Conservation (phyloP, 1,140 invertebrate species). For the Drosophila melanica region DNA sequence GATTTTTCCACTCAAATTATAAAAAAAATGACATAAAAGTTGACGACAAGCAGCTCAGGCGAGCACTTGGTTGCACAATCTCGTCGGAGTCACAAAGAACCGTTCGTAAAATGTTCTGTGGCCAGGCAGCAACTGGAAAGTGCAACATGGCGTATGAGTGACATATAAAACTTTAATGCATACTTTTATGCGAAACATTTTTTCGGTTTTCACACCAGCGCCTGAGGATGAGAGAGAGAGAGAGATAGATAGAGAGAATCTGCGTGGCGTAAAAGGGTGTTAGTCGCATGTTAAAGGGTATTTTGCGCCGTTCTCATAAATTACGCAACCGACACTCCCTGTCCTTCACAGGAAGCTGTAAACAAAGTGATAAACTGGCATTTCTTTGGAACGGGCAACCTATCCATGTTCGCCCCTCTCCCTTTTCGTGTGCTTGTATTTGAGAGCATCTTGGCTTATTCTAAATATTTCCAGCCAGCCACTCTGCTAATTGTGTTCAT, state of each 20-base stretch:
- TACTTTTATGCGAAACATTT: constrained; percentile 57
- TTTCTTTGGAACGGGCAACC: not conserved
- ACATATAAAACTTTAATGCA: constrained; percentile 72
- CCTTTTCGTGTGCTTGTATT: not conserved
- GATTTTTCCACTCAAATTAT: constrained; percentile 34
- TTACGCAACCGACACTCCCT: constrained; percentile 52
- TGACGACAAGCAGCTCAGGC: constrained; percentile 6
- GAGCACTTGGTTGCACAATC: constrained; percentile 20
- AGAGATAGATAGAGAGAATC: not conserved
- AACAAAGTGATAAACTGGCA: constrained; percentile 62
- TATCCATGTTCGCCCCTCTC: not conserved
- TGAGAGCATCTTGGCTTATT: constrained; percentile 21
- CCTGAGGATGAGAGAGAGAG: not conserved
- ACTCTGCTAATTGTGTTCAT: constrained; percentile 63
- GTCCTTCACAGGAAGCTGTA: constrained; percentile 37
- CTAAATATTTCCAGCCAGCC: not conserved
- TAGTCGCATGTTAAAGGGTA: constrained; percentile 36
- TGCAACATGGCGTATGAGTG: constrained; percentile 75
- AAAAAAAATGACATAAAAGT: constrained; percentile 46
- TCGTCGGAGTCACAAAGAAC: constrained; percentile 11
- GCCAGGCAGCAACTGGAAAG: constrained; percentile 39
- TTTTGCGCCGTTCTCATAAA: constrained; percentile 52
- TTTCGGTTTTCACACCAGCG: constrained; percentile 31
- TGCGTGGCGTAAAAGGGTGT: constrained; percentile 11
- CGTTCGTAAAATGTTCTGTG: constrained; percentile 42